Conservation (phyloP, 2,797 vertebrate species). For the Peromyscus attwateri region DNA sequence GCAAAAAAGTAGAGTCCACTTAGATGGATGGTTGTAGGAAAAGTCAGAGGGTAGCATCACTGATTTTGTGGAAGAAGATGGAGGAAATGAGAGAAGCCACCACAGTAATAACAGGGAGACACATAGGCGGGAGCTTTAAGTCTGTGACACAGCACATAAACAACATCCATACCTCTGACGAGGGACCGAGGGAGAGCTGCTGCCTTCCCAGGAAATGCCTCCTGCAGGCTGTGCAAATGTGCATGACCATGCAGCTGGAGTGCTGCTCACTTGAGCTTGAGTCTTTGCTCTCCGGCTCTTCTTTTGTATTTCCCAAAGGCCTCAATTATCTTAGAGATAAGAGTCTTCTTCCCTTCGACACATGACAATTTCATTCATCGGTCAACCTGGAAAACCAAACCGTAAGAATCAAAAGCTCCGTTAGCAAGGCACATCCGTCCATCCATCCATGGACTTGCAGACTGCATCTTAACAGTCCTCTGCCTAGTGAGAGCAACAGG, state of each 20-base stretch:
- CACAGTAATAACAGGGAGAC: neutral
- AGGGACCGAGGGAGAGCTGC: neutral
- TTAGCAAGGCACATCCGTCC: constrained; percentile 18
- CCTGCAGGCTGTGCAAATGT: neutral
- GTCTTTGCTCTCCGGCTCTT: constrained; percentile 32
- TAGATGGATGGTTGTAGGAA: neutral
- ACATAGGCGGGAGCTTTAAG: neutral
- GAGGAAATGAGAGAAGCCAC: constrained; percentile 7
- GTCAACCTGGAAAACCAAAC: constrained; percentile 26
- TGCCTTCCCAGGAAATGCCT: neutral
- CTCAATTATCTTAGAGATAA: constrained; percentile 40
- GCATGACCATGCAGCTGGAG: neutral
- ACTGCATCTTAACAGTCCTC: neutral
- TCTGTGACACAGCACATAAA: neutral
- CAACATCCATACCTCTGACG: neutral
- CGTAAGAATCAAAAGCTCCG: constrained; percentile 30
- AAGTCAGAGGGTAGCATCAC: neutral
- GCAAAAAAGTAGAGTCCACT: neutral
- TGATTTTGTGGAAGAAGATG: constrained; percentile 21
- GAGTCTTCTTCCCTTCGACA: neutral
- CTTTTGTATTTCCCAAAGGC: constrained; percentile 42
- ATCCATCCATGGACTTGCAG: neutral
- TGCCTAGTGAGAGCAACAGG: neutral
- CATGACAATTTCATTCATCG: constrained; percentile 28
- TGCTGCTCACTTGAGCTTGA: neutral